A percentile compares a stretch with the other conserved stretches of the same genome.
Conservation (phyloP, 64 coral and sea anemone genomes). For the Montipora efflorescens region DNA sequence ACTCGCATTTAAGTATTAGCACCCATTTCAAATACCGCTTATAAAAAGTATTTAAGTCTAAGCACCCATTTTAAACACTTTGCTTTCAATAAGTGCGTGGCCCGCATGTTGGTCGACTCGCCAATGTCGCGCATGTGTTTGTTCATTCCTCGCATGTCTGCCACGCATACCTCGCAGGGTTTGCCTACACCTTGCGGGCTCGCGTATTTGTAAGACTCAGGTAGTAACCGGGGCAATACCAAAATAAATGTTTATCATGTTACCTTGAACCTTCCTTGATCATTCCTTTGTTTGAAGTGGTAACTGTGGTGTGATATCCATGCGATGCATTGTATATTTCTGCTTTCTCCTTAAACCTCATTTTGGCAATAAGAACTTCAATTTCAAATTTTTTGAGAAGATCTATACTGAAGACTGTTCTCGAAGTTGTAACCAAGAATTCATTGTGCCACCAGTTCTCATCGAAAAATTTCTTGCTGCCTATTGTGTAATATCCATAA, state of each 20-base stretch:
- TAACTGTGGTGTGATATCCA: background rate
- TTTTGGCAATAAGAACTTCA: conserved; percentile 43
- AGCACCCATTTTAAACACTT: background rate
- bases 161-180: background rate
- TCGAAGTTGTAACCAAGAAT: conserved; percentile 36
- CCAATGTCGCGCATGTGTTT: background rate
- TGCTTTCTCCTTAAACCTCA: conserved; percentile 56
- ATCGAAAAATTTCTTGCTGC: conserved; percentile 38
- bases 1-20: background rate
- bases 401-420: conserved; percentile 34
- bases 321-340: conserved; percentile 46
- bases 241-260: background rate
- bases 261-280: conserved; percentile 1
- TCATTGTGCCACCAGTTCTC: conserved; percentile 43
- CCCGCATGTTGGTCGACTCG: background rate
- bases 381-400: conserved; percentile 27
- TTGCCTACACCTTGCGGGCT: background rate
- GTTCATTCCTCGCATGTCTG: background rate
- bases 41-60: background rate
- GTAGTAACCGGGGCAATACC: background rate
- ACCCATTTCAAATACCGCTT: background rate
- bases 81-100: background rate
- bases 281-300: background rate
- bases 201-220: background rate
- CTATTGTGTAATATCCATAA: conserved; percentile 52